Base-by-base conservation (phyloP, 2,888 invertebrate species). In the Oscheius onirici region DNA sequence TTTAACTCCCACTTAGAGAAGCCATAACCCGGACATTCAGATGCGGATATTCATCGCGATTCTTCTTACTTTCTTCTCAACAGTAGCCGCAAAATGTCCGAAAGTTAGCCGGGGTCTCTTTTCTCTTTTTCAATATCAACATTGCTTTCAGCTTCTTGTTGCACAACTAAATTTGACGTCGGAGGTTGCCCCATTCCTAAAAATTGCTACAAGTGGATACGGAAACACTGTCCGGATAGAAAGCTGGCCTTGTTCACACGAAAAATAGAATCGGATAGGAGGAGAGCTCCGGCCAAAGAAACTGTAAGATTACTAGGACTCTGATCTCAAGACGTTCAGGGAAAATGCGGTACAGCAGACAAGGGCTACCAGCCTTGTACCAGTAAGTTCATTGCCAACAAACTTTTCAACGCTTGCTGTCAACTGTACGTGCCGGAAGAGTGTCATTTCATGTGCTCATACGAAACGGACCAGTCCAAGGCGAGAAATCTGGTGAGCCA, bases 301-400 rank as follows among this genome's bases (percentile, higher is more conserved):
- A 46, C 73, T 46, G 78, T 76, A 49, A 66, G 63, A 8, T 15
- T 2, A n/a, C 41, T 49, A 3, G 26, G 2, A n/a, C 52, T 20
- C 17, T 17, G 3, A n/a, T n/a, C 10, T 10, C 17, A 15, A 49
- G 3, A 24, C 2, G 24, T 77, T 52, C 49, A 84, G 84, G 80
- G 78, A 2, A 85, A 84, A 63, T 85, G 85, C 58, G 85, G 85
- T 43, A 85, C 85, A 8, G 74, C 81, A 28, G 85, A 85, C 44
- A 74, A 75, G n/a, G 82, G 83, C 66, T 85, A 83, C 65, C 82
- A 83, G 52, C 85, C 85, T 13, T 85, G 85, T 72, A 85, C 84
- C 13, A 80, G 78, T 10, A 85, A 82, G 65, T 73, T 70, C 44
- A 83, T 85, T 20, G 85, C 84, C 34, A 84, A 85, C 68, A 85